phyloP scores from a whole-genome alignment of 2,888 invertebrate genomes.

The Drosophila eohydei region DNA sequence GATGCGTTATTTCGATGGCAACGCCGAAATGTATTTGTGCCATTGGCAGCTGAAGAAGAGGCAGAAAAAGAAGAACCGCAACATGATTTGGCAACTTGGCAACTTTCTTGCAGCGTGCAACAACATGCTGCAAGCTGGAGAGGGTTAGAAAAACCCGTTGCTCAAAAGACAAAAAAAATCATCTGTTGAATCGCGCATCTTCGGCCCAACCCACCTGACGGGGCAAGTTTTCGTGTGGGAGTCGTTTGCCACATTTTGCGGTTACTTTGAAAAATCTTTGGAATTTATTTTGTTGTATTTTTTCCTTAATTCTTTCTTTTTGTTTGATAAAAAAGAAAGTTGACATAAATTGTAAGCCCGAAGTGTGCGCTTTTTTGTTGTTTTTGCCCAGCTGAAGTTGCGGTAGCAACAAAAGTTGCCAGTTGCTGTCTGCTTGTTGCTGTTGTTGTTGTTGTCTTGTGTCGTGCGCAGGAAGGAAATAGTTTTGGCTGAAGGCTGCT shows the following conservation, averaged over 20 bases:
- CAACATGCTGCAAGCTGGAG: neutral
- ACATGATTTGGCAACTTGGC: conserved; percentile 76
- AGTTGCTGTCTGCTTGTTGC: conserved; percentile 29
- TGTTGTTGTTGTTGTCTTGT: conserved; percentile 28
- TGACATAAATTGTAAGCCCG: conserved; percentile 74
- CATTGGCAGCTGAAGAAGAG: conserved; percentile 31
- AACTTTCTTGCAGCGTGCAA: conserved; percentile 59
- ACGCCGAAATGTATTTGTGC: conserved; percentile 59
- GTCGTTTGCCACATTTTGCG: conserved; percentile 70
- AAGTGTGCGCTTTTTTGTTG: conserved; percentile 10
- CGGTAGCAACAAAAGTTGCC: conserved; percentile 59
- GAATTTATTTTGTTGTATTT: conserved; percentile 47
- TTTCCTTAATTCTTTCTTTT: conserved; percentile 67
- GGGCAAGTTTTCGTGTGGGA: conserved; percentile 71
- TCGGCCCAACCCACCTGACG: conserved; percentile 71
- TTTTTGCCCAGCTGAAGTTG: conserved; percentile 50
- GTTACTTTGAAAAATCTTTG: conserved; percentile 75
- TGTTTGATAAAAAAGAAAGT: conserved; percentile 79
- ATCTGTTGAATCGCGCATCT: conserved; percentile 64
- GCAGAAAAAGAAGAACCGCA: conserved; percentile 55
- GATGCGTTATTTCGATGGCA: conserved; percentile 57
- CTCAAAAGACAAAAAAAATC: conserved; percentile 46
- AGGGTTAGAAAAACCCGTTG: conserved; percentile 62
- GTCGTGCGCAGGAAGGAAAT: conserved; percentile 72
- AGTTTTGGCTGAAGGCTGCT: conserved; percentile 35